These are phyloP conservation scores for Drosophila nigritarsus DNA, from an alignment of 2,888 invertebrate species.

Conservation along the genomic window DNA sequence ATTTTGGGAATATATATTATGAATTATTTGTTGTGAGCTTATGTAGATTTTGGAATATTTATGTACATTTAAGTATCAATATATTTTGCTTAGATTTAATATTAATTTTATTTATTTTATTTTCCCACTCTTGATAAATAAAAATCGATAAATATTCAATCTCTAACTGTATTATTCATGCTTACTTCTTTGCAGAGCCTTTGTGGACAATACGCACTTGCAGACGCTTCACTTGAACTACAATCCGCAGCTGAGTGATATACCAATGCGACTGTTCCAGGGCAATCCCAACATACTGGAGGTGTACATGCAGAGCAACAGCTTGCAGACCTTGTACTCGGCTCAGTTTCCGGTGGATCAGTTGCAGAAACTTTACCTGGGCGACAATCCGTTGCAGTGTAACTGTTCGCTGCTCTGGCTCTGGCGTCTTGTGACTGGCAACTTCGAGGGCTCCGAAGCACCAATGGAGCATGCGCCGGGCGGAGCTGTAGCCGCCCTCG, in stretches of 20 bases:
- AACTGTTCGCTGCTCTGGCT: conserved; percentile 95
- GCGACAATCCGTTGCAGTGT: conserved; percentile 93
- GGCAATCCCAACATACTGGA: conserved; percentile 92
- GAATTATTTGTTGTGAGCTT: no score
- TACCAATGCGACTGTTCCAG: conserved; percentile 93
- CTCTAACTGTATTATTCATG: background rate
- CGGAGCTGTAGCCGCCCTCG: conserved; percentile 79
- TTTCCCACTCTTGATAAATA: background rate
- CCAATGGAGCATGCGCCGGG: conserved; percentile 63
- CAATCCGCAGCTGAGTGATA: conserved; percentile 89
- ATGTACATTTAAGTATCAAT: no score
- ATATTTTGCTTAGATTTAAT: no score
- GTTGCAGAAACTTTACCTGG: conserved; percentile 90
- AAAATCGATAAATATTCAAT: background rate
- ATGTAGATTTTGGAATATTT: no score
- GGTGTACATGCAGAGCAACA: conserved; percentile 91
- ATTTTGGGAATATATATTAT: no score
- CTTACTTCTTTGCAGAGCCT: conserved; percentile 86
- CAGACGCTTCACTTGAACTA: conserved; percentile 92
- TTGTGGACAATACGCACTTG: conserved; percentile 93
- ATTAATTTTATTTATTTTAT: background rate
- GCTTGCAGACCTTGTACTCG: conserved; percentile 90
- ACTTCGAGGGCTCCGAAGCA: conserved; percentile 76
- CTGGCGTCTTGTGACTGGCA: conserved; percentile 88
- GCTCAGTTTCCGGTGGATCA: conserved; percentile 93